phyloP scores from a whole-genome alignment of 2,113 vertebrate genomes.

The Campylomormyrus numenius region DNA sequence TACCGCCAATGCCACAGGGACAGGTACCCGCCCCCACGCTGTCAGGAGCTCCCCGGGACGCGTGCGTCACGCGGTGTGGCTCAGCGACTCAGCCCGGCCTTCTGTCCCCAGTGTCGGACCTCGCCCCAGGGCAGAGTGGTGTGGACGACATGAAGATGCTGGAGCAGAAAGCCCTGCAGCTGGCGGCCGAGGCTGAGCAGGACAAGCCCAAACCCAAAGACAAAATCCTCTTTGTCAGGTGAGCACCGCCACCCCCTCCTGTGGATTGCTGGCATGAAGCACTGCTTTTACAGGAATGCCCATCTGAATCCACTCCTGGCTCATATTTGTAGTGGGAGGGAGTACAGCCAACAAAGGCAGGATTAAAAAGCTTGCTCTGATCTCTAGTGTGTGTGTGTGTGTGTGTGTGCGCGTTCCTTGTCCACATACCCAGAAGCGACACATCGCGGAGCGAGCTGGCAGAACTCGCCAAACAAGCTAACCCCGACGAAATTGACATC shows the following conservation, averaged over 20 bases:
- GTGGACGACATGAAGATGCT: conserved; percentile 86
- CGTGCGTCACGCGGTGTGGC: neutral
- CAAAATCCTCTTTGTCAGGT: conserved; percentile 89
- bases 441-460: conserved; percentile 78
- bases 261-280: neutral
- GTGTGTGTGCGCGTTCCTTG: neutral
- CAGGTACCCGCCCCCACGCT: conserved; percentile 45
- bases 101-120: conserved; percentile 61
- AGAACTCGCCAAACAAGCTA: conserved; percentile 76
- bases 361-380: neutral
- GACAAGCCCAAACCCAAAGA: conserved; percentile 79
- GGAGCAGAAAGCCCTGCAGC: conserved; percentile 78
- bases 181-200: conserved; percentile 73
- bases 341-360: neutral
- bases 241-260: conserved; percentile 18
- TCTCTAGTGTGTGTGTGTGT: neutral
- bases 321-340: neutral
- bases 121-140: conserved; percentile 74
- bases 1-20: conserved; percentile 71
- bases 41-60: neutral
- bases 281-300: neutral
- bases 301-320: neutral
- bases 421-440: conserved; percentile 64
- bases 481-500: conserved; percentile 86
- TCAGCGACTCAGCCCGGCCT: neutral